Evolutionary conservation across 2,888 invertebrate species (phyloP), one percentile per base, ranked within the genome.

Genomic region (Ashinkailepas kermadecensis): DNA sequence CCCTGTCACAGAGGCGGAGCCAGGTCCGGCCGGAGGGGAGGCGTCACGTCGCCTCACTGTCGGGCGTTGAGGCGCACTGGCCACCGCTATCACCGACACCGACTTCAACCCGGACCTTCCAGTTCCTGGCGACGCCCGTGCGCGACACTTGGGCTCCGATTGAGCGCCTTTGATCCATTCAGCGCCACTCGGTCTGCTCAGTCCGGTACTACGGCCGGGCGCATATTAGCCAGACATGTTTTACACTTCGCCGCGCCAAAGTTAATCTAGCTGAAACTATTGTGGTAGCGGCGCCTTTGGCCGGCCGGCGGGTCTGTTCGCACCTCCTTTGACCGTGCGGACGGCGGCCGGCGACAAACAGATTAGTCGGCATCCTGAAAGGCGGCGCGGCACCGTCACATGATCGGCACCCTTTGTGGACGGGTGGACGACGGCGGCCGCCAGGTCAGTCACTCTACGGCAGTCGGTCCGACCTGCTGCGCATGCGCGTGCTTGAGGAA

Each of bases 221-320:
- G 74, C 74, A 74, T 74, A 74, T 74, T 74, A 74, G 74, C 74
- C 74, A 10, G 74, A 23, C 74, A 74, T 74, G 74, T 74, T 74
- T 74, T 56, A 74, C 74, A 74, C 23, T 56, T 21, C 54, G 74
- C 74, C 56, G 74, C 74, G 74, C 15, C 74, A 74, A 74, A 74
- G 74, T 74, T 74, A 74, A 74, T 74, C 74, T 74, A 74, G 74
- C 74, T 74, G 74, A 74, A 74, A 74, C 74, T 54, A 74, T 74
- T 74, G 74, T 74, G 74, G 21, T 18, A 15, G 74, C 54, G 74
- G 74, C 74, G 54, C 74, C 54, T 74, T 54, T 54, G 54, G 56
- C 74, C 18, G 11, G 15, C 21, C 74, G 56, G 70, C 74, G 13
- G 21, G 21, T 2, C 54, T 74, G 74, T 74, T 74, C 74, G 18